Evolutionary conservation across 2,888 invertebrate species (phyloP).

Genomic region (Trissolcus japonicus): DNA sequence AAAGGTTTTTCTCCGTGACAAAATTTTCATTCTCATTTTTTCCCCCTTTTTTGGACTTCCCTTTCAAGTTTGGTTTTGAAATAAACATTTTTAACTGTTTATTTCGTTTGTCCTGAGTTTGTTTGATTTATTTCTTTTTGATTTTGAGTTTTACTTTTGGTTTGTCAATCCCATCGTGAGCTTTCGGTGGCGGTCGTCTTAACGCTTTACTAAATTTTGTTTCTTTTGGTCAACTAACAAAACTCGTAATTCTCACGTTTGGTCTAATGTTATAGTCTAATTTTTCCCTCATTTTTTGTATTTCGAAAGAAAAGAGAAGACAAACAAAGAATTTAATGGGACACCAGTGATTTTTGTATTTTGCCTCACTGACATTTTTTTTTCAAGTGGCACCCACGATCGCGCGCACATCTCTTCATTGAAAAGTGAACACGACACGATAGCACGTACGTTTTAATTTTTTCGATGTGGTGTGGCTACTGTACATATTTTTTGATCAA

Average conservation of each 20-base stretch:
- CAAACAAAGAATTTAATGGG: conserved; percentile 34
- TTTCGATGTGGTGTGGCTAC: conserved; percentile 76
- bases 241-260: conserved; percentile 37
- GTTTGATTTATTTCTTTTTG: conserved; percentile 4
- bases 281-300: conserved; percentile 19
- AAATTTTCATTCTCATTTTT: conserved; percentile 11
- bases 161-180: conserved; percentile 57
- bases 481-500: conserved; percentile 63
- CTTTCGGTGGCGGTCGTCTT: conserved; percentile 73
- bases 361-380: conserved; percentile 70
- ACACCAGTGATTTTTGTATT: conserved; percentile 70
- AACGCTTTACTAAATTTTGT: conserved; percentile 62
- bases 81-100: no score
- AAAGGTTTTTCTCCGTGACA: no score
- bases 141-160: conserved; percentile 12
- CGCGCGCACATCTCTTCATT: conserved; percentile 69
- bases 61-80: background rate
- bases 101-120: conserved; percentile 9
- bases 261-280: conserved; percentile 41
- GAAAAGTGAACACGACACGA: conserved; percentile 62
- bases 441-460: conserved; percentile 66
- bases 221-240: conserved; percentile 29
- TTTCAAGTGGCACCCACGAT: conserved; percentile 74
- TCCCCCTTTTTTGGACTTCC: background rate
- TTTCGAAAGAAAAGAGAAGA: background rate